phyloP scores from a whole-genome alignment of 2,797 vertebrate species.

The Diglossa cyanea region DNA sequence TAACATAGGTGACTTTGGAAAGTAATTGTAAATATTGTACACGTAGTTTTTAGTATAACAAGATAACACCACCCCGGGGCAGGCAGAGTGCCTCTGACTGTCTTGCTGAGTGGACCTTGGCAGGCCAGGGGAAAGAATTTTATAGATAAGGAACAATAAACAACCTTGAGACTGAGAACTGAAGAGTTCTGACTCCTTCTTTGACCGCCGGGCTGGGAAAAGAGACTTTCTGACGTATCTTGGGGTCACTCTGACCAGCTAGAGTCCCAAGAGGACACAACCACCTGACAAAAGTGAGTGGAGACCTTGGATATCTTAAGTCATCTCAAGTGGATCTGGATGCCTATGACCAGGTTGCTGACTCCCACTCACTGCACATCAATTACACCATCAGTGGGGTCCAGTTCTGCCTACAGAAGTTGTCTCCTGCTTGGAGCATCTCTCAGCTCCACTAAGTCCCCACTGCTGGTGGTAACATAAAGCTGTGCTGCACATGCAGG shows the following conservation, averaged over 20 bases:
- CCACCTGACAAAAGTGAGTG: neutral
- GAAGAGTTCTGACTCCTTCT: too few relatives aligned
- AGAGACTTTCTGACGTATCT: too few relatives aligned
- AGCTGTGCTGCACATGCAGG: neutral
- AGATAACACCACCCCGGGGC: too few relatives aligned
- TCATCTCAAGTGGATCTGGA: neutral
- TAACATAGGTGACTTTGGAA: too few relatives aligned
- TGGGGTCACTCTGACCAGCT: too few relatives aligned
- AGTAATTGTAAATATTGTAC: too few relatives aligned
- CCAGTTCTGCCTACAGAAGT: neutral
- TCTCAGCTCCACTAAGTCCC: neutral
- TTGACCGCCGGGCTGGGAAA: accelerated
- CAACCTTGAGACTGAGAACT: too few relatives aligned
- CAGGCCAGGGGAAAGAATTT: too few relatives aligned
- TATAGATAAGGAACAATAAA: too few relatives aligned
- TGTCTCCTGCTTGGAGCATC: neutral
- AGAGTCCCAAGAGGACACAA: neutral
- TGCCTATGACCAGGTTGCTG: accelerated
- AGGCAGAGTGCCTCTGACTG: too few relatives aligned
- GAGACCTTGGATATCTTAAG: neutral
- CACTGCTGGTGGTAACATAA: neutral
- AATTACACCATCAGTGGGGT: neutral
- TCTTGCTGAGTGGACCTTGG: too few relatives aligned
- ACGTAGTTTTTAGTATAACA: too few relatives aligned
- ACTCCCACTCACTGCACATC: neutral